These are phyloP conservation scores for Mechanitis messenoides DNA, from an alignment of 2,888 invertebrate species.

Conservation along the genomic window DNA sequence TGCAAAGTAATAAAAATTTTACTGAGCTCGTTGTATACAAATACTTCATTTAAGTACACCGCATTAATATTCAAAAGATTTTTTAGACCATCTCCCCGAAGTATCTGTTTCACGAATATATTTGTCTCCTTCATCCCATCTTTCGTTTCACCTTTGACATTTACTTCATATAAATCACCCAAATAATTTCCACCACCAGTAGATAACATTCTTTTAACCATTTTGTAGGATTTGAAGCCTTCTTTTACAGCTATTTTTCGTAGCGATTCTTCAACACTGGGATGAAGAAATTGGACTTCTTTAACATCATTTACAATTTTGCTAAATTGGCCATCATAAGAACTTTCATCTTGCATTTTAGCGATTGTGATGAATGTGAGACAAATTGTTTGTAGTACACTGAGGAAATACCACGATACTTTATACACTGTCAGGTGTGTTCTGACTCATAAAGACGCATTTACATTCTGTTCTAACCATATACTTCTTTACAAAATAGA, in stretches of 20 bases:
- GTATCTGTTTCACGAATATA: slow-evolving; percentile 45
- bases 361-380: slow-evolving; percentile 11
- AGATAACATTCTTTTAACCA: slow-evolving; percentile 31
- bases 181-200: slow-evolving; percentile 49
- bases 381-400: slow-evolving; percentile 7
- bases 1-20: slow-evolving; percentile 35
- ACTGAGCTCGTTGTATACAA: slow-evolving; percentile 39
- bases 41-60: slow-evolving; percentile 39
- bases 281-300: slow-evolving; percentile 13
- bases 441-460: no score
- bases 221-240: slow-evolving; percentile 33
- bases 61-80: slow-evolving; percentile 30
- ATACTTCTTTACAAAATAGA: no score
- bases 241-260: slow-evolving; percentile 34
- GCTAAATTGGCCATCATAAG: background rate
- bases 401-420: no score
- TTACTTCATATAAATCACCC: slow-evolving; percentile 41
- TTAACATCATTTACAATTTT: background rate
- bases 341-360: slow-evolving; percentile 22
- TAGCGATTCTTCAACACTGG: slow-evolving; percentile 35
- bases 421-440: no score
- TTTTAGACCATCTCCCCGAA: slow-evolving; percentile 29
- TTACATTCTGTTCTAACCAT: no score
- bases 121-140: slow-evolving; percentile 40
- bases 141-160: slow-evolving; percentile 42